Percentiles rank a stretch among this genome's conserved stretches.
Evolutionary conservation across 2,797 vertebrate species (phyloP).

Genomic region (Spinus olivaceus): DNA sequence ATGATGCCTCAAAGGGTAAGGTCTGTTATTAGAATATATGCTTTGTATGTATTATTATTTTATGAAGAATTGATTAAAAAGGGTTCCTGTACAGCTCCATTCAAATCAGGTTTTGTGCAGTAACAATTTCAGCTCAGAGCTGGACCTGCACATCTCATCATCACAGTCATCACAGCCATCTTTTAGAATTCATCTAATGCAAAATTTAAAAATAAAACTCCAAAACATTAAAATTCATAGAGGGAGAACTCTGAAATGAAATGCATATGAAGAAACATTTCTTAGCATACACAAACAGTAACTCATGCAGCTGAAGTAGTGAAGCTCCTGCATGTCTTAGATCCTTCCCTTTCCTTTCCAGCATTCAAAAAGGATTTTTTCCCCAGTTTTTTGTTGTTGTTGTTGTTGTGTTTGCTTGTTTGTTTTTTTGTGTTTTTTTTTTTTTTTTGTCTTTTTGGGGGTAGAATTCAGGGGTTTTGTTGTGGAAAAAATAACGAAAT

Average conservation of each 20-base stretch:
- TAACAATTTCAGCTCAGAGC: not conserved
- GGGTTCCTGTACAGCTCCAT: not conserved
- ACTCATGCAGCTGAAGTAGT: not conserved
- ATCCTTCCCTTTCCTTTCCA: not conserved
- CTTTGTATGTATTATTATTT: not conserved
- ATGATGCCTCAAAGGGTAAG: not conserved
- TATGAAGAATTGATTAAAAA: not conserved
- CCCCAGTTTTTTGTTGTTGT: too few relatives aligned
- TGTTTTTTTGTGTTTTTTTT: not conserved
- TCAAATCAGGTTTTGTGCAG: not conserved
- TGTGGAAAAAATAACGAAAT: not conserved
- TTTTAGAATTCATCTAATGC: not conserved
- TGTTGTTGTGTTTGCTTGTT: not conserved
- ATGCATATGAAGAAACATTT: not conserved
- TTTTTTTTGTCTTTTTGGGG: not conserved
- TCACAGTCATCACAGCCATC: not conserved
- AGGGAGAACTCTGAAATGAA: not conserved
- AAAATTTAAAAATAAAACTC: not conserved
- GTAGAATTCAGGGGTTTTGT: not conserved
- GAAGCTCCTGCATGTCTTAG: not conserved
- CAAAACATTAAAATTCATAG: not conserved
- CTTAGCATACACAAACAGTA: not conserved
- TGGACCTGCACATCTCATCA: not conserved
- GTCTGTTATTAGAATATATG: not conserved
- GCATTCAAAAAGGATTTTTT: not conserved